phyloP scores from a whole-genome alignment of 1,140 invertebrate genomes.

The Dryas iulia region DNA sequence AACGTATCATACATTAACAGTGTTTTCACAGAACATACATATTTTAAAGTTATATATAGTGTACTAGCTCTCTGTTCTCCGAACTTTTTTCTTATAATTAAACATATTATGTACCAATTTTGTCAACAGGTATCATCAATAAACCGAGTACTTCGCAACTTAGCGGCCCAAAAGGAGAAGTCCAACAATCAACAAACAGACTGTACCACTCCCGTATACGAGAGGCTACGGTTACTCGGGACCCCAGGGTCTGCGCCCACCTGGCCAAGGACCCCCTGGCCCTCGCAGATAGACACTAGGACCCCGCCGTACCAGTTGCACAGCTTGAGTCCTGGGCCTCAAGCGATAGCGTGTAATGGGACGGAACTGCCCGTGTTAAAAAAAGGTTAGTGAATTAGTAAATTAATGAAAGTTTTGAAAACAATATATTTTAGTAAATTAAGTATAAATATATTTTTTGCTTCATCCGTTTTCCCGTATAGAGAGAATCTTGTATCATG shows the following conservation, averaged over 20 bases:
- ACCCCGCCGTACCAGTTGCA: constrained; percentile 71
- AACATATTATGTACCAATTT: background rate
- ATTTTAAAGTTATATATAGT: too few relatives aligned
- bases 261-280: constrained; percentile 68
- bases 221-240: constrained; percentile 65
- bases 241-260: constrained; percentile 82
- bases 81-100: too few relatives aligned
- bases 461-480: too few relatives aligned
- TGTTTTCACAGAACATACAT: too few relatives aligned
- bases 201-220: constrained; percentile 66
- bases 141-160: constrained; percentile 96
- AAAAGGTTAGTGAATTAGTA: constrained; percentile 55
- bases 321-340: constrained; percentile 67
- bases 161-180: constrained; percentile 94
- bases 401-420: background rate
- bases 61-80: too few relatives aligned
- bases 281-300: constrained; percentile 62
- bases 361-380: constrained; percentile 62
- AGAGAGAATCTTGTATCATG: too few relatives aligned
- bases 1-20: too few relatives aligned
- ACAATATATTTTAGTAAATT: too few relatives aligned
- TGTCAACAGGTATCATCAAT: constrained; percentile 96
- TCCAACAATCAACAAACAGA: constrained; percentile 73
- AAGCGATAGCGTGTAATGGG: constrained; percentile 63
- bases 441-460: too few relatives aligned